These are phyloP conservation scores for Lerema accius DNA, from an alignment of 1,140 invertebrate species.

Conservation along the genomic window DNA sequence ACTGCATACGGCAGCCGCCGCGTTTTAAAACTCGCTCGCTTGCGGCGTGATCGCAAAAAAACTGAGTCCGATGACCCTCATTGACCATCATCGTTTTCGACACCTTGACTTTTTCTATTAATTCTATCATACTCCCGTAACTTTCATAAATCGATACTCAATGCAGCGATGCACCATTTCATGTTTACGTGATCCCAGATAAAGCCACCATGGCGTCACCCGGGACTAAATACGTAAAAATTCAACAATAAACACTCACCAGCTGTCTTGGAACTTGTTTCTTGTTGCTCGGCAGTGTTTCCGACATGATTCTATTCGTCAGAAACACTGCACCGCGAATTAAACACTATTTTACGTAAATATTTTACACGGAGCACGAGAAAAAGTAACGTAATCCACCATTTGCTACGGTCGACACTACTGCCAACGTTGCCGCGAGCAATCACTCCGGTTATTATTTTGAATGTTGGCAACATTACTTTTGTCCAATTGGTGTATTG, in stretches of 20 bases:
- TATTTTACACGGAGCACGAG: slow-evolving; percentile 82
- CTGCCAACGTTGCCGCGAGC: slow-evolving; percentile 69
- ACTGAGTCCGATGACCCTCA: slow-evolving; percentile 69
- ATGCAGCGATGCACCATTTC: slow-evolving; percentile 82
- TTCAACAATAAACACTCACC: slow-evolving; percentile 80
- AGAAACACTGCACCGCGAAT: slow-evolving; percentile 78
- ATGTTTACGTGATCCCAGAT: slow-evolving; percentile 84
- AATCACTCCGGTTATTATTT: slow-evolving; percentile 67
- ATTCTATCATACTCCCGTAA: slow-evolving; percentile 53
- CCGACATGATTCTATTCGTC: slow-evolving; percentile 80
- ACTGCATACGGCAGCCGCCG: slow-evolving; percentile 81
- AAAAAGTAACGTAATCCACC: slow-evolving; percentile 83
- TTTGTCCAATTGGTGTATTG: slow-evolving; percentile 73
- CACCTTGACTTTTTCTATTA: slow-evolving; percentile 43
- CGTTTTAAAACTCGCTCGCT: slow-evolving; percentile 78
- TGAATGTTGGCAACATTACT: slow-evolving; percentile 61
- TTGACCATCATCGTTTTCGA: slow-evolving; percentile 51
- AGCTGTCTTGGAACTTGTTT: slow-evolving; percentile 81
- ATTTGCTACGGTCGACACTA: slow-evolving; percentile 81
- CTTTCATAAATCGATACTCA: slow-evolving; percentile 77
- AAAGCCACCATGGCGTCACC: slow-evolving; percentile 84
- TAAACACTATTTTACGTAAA: slow-evolving; percentile 83
- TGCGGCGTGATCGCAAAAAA: slow-evolving; percentile 75
- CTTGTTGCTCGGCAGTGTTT: slow-evolving; percentile 81
- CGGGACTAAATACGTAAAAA: slow-evolving; percentile 81